Base-by-base conservation (phyloP, 2,113 vertebrate genomes). In the Pavo muticus region DNA sequence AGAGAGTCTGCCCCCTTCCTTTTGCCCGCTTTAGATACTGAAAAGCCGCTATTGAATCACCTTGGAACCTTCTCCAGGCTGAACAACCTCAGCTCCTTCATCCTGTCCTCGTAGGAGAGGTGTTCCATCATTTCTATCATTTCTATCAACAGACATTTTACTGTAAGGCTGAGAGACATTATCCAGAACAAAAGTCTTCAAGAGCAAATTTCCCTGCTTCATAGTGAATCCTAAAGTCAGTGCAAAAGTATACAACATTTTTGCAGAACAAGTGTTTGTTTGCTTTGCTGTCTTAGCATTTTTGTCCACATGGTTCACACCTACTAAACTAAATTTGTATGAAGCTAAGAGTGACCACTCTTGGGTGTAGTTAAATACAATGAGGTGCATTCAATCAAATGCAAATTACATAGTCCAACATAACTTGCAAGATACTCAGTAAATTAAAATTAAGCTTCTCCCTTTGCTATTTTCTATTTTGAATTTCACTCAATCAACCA, bases 61-160 rank as follows among this genome's bases (percentile, higher is more conserved):
- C 27, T 54, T 29, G 27, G 27, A 54, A 15, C 14, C 27, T 54
- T 15, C 27, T 54, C 27, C 52, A 54, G 52, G 14, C 52, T 54
- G 52, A 15, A 54, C 27, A 27, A 14, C 50, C 25, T 25, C 50
- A 27, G 14, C 25, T 52, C 25, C 8, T 25, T 52, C 50, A 54
- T 54, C 14, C 27, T 54, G 52, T 54, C 15, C 14, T 29, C 6
- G 27, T 54, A 54, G 27, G 27, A 54, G 52, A 54, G 27, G 8
- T 29, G 27, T 54, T 54, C 52, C 52, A 29, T 16, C 14, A 14
- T 9, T 54, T 54, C 27, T 8, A 29, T 54, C 27, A 9, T 54
- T 54, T 54, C 27, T 97, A 78, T 90, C 32, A 95, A 61, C 61
- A 71, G 54, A 20, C n/a, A 95, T 91, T 54, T 95, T 91, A 95